These are phyloP conservation scores for Spatulosminthurus flaviceps DNA, from an alignment of 2,888 invertebrate genomes.

Conservation along the genomic window DNA sequence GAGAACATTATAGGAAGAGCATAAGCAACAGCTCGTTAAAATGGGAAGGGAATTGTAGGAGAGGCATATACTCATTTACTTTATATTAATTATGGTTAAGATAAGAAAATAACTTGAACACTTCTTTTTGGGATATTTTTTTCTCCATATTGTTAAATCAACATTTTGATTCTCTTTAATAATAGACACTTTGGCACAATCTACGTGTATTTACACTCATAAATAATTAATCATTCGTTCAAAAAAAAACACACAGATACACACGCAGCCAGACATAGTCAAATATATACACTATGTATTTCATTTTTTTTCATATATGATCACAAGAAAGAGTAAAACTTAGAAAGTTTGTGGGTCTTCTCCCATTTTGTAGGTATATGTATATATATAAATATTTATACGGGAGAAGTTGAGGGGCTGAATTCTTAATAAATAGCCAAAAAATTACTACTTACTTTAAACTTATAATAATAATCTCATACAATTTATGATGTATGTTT, in stretches of 20 bases:
- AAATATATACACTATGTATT: not conserved
- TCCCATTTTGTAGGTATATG: no score
- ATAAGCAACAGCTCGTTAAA: no score
- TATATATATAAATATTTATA: not conserved
- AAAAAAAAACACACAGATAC: not conserved
- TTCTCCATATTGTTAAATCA: constrained; percentile 21
- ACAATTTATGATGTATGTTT: not conserved
- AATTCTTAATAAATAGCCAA: no score
- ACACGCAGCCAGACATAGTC: not conserved
- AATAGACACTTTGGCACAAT: constrained; percentile 44
- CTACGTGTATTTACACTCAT: constrained; percentile 41
- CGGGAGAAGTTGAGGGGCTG: no score
- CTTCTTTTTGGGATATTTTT: not conserved
- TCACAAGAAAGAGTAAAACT: constrained; percentile 13
- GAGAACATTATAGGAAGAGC: not conserved
- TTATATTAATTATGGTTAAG: not conserved
- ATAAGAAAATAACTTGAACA: not conserved
- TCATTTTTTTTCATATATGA: not conserved
- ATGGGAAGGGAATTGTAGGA: no score
- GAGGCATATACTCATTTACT: no score
- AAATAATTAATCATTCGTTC: constrained; percentile 16
- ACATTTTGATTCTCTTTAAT: constrained; percentile 41
- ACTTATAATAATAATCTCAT: not conserved
- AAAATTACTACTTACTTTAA: not conserved
- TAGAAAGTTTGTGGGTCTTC: not conserved